Evolutionary conservation across 2,797 vertebrate species (phyloP), one percentile per base, ranked within the genome.

Genomic region (Antrozous pallidus): DNA sequence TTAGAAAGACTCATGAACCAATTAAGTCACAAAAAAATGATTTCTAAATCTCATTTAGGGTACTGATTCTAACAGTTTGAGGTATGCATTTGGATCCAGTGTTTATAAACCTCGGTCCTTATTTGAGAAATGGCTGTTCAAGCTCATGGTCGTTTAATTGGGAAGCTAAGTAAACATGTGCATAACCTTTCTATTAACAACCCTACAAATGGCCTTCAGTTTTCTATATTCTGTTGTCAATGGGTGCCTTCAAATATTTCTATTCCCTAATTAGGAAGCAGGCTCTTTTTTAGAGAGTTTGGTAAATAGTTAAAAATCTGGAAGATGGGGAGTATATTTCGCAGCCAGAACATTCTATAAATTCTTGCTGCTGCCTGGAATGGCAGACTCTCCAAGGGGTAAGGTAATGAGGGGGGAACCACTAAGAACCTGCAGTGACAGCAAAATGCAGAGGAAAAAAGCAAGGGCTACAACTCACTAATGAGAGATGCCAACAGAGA

Each of bases 21-120:
- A 75, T 36, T 93, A 40, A 51, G 33, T 67, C 17, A 75, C 69
- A 82, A 75, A 82, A 75, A 89, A 93, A 28, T 92, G 67, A 81
- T 84, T 87, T 77, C 28, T 51, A 93, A 96, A 81, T 38, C 26
- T 96, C 36, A 58, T 40, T 90, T 67, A 91, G 79, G 84, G 58
- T 67, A 88, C n/a, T 42, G 8, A 93, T 67, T 95, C 45, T 84
- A 83, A 88, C 20, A 92, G 70, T 65, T 2, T 92, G 31, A 65
- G n/a, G n/a, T 51, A 83, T 13, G 31, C 40, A 79, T 79, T 86
- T 7, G 7, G 22, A 83, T 17, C 36, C 38, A 71, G 6, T 45
- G 12, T 73, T 96, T 75, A 51, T 67, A 70, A 88, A 90, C 67
- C 31, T 13, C 24, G 31, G 20, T 54, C 17, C 7, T 24, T 61